Evolutionary conservation across 2,113 vertebrate species (phyloP).

Genomic region (Corvus hawaiiensis): DNA sequence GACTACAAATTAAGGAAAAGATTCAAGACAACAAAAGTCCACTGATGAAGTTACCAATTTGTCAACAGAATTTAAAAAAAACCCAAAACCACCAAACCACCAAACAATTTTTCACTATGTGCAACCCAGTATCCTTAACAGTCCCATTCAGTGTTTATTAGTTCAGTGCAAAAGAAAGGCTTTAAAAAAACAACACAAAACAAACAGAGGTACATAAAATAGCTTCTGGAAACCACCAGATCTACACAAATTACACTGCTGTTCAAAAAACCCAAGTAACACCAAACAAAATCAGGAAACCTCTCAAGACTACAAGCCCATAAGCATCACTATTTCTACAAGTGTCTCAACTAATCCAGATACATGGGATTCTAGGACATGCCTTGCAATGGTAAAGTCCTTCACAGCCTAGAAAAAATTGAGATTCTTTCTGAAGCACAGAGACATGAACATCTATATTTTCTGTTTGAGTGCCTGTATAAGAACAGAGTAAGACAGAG

Average conservation of each 20-base stretch:
- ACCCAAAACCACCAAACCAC: background rate
- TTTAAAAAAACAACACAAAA: background rate
- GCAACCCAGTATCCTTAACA: background rate
- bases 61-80: background rate
- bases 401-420: background rate
- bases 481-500: background rate
- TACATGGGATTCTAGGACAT: background rate
- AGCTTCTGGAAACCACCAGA: background rate
- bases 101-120: background rate
- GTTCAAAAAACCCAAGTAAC: background rate
- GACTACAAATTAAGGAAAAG: background rate
- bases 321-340: background rate
- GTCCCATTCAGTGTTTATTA: background rate
- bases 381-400: background rate
- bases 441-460: accelerated
- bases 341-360: background rate
- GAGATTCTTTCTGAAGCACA: background rate
- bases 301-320: background rate
- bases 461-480: background rate
- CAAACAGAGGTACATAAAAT: background rate
- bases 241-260: background rate
- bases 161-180: background rate
- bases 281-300: background rate
- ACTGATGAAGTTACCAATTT: background rate
- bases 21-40: background rate